Base-by-base conservation (phyloP, 2,797 vertebrate genomes). In the Syndactyla subalaris region DNA sequence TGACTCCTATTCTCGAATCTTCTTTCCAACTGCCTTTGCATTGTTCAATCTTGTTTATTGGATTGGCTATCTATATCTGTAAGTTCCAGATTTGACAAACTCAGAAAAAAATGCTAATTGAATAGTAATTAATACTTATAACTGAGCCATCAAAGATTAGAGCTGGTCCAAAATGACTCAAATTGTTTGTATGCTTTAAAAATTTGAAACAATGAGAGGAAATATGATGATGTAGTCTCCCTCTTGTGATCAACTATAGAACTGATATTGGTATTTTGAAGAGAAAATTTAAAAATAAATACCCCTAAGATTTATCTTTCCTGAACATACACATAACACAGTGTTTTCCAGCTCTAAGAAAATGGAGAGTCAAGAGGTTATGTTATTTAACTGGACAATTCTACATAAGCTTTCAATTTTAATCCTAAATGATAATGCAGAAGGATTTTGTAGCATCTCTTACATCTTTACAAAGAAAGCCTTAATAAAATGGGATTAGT, bases 21-120 rank as follows among this genome's bases (percentile, higher is more conserved):
- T 99, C 95, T 99, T 99, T 93, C 99, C 99, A 43, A 99, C 99
- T 54, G 99, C 99, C 58, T 99, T 99, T 95, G 99, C 99, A n/a
- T 97, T 99, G 89, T 99, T 99, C 94, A 99, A 99, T 97, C 98
- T 99, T 52, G 99, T 99, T 93, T 99, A 99, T 72, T 99, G 99
- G 99, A 99, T 99, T 89, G 98, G 98, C 39, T 99, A 99, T 94
- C 98, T 99, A 97, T 99, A 99, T 95, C 97, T 99, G 96, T 99
- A 98, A 98, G 46, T 94, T 82, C 65, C 54, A 66, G 26, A 94
- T 57, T 88, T 90, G 79, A 84, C 87, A 96, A 95, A 89, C 87
- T 95, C 78, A 43, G 87, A 96, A 97, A 74, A 87, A 77, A 74
- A 68, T 27, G 32, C 9, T 75, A 83, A 83, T 19, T 86, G 71